Evolutionary conservation across 2,113 vertebrate species (phyloP), one percentile per base, ranked within the genome.

Genomic region (Alligator sinensis): DNA sequence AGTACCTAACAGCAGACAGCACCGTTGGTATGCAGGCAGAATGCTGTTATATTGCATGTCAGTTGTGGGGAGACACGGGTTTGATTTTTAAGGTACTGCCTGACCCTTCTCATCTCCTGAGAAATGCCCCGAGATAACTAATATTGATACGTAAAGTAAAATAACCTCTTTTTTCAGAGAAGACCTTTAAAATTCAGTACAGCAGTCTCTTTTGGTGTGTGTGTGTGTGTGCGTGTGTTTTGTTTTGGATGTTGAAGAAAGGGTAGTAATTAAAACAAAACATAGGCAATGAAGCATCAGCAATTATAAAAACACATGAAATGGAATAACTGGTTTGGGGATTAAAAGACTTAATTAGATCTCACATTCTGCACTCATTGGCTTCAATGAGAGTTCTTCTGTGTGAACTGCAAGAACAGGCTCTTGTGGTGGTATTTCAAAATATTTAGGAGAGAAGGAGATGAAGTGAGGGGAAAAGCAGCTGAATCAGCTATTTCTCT

Each of bases 21-120:
- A 14, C 6, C 21, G 24, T 7, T 47, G 34, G 24, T 38, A 74
- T 64, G 8, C 54, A 54, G 25, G 22, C 9, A 17, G 30, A 70
- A 81, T 19, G 47, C 9, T 64, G 58, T 0, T 0, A 0, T 34
- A 3, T 59, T 66, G 7, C 0, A 0, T 63, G 1, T 28, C 55
- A 24, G 5, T 16, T 28, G 27, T 3, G 11, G 17, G 2, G 3
- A 6, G 19, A 24, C 13, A 27, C 38, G 58, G 58, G 34, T 86
- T n/a, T 82, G 78, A 47, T 47, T 47, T 47, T 9, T 47, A 9
- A 63, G 34, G 28, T 28, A 3, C 30, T 62, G 15, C 54, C n/a
- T 16, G 82, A 59, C 77, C 38, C 15, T 72, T 74, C 0, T 5
- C 77, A 47, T 58, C 70, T 11, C 70, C 70, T n/a, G 28, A 30